A percentile compares a stretch with the other conserved stretches of the same genome.
These are phyloP conservation scores for Micropoecilia bifurca DNA, from an alignment of 2,797 vertebrate genomes.

Conservation along the genomic window DNA sequence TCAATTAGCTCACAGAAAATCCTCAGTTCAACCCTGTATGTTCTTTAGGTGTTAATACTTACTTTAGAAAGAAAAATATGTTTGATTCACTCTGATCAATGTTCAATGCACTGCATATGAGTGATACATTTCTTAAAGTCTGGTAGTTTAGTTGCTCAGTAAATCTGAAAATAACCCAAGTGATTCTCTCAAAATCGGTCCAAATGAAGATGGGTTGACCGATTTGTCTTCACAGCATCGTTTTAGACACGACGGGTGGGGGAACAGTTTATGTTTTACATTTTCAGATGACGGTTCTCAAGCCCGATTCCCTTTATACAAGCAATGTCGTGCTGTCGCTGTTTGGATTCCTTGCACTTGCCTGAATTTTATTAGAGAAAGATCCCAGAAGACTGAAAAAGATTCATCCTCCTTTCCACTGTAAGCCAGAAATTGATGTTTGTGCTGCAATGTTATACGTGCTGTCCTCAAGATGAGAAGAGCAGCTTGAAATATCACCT, in stretches of 20 bases:
- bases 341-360: constrained; percentile 53
- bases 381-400: constrained; percentile 63
- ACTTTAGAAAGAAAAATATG: constrained; percentile 39
- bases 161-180: constrained; percentile 37
- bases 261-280: constrained; percentile 33
- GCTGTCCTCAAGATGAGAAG: constrained; percentile 66
- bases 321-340: constrained; percentile 25
- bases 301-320: constrained; percentile 59
- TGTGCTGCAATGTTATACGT: constrained; percentile 67
- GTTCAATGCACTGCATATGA: constrained; percentile 16
- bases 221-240: constrained; percentile 20
- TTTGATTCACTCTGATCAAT: constrained; percentile 35
- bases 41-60: constrained; percentile 58
- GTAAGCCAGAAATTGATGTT: constrained; percentile 75
- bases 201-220: constrained; percentile 27
- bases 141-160: constrained; percentile 26
- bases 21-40: constrained; percentile 48
- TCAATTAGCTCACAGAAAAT: constrained; percentile 70
- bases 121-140: constrained; percentile 35
- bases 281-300: constrained; percentile 58
- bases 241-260: constrained; percentile 35
- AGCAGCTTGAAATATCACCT: constrained; percentile 64
- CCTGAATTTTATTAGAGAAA: constrained; percentile 63
- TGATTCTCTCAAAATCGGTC: constrained; percentile 41
- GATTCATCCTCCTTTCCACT: constrained; percentile 68